Evolutionary conservation across 2,113 vertebrate genomes (phyloP).

Genomic region (Gymnogyps californianus): DNA sequence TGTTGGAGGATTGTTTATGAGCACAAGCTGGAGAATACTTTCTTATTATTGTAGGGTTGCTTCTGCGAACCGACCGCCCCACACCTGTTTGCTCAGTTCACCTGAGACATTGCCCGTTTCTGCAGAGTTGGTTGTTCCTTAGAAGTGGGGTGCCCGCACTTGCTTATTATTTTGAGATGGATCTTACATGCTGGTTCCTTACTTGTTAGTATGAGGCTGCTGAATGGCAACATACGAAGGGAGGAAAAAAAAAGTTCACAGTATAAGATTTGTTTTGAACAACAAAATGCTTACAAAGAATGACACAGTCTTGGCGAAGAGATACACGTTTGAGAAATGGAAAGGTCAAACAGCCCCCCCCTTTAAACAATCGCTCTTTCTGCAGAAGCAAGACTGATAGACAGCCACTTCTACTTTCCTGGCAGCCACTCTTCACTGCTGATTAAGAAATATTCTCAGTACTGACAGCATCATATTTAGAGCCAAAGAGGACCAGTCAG

Average conservation of each 20-base stretch:
- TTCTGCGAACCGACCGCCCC: background rate
- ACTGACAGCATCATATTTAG: slow-evolving; percentile 57
- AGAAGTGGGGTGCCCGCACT: background rate
- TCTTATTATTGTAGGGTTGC: background rate
- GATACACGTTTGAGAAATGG: slow-evolving; percentile 38
- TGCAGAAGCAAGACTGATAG: slow-evolving; percentile 27
- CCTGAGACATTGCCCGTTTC: background rate
- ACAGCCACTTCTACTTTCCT: slow-evolving; percentile 58
- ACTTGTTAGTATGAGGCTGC: background rate
- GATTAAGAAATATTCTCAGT: slow-evolving; percentile 61
- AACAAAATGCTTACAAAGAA: slow-evolving; percentile 47
- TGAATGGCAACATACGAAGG: background rate
- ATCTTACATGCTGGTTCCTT: background rate
- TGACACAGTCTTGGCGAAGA: slow-evolving; percentile 19
- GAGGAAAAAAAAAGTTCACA: background rate
- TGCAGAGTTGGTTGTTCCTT: background rate
- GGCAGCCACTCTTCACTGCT: slow-evolving; percentile 43
- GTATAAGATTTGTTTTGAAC: slow-evolving; percentile 45
- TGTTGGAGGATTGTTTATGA: background rate
- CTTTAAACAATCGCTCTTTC: background rate
- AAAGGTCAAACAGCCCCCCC: slow-evolving; percentile 30
- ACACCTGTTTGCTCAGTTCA: background rate
- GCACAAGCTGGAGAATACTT: background rate
- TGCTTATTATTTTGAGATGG: background rate
- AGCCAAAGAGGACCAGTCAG: slow-evolving; percentile 38